Evolutionary conservation across 2,797 vertebrate genomes (phyloP).

Genomic region (Taenioides sp.): DNA sequence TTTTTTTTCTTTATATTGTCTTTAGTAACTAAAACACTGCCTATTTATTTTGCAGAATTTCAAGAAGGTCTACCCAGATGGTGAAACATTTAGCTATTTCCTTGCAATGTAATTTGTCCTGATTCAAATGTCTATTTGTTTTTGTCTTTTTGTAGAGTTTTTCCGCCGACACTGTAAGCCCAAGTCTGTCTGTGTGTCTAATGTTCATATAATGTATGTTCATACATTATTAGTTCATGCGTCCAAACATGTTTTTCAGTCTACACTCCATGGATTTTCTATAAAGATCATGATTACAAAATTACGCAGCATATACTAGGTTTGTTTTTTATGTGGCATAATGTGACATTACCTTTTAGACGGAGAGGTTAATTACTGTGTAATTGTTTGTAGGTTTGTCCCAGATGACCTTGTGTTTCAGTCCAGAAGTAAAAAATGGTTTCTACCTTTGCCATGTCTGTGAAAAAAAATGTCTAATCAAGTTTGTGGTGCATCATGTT

Average conservation of each 20-base stretch:
- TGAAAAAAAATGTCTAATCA: constrained; percentile 7
- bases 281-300: fast-evolving
- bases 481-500: constrained; percentile 22
- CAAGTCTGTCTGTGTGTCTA: not conserved
- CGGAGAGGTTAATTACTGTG: not conserved
- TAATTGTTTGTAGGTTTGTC: constrained; percentile 52
- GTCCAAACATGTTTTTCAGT: constrained; percentile 21
- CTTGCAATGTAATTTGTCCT: not conserved
- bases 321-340: constrained; percentile 22
- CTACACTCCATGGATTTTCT: not conserved
- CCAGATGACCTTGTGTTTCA: constrained; percentile 56
- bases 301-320: constrained; percentile 15
- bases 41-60: not conserved
- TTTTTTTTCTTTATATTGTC: not conserved
- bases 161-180: not conserved
- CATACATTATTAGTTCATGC: not conserved
- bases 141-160: not conserved
- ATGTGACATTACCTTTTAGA: not conserved
- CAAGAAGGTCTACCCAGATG: not conserved
- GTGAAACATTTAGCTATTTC: not conserved
- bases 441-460: constrained; percentile 72
- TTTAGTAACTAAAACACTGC: not conserved
- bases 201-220: too few species aligned
- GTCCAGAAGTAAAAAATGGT: fast-evolving
- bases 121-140: not conserved